A percentile compares a stretch with the other conserved stretches of the same genome.
Evolutionary conservation across 2,888 invertebrate genomes (phyloP).

Genomic region (Mesoligia furuncula): DNA sequence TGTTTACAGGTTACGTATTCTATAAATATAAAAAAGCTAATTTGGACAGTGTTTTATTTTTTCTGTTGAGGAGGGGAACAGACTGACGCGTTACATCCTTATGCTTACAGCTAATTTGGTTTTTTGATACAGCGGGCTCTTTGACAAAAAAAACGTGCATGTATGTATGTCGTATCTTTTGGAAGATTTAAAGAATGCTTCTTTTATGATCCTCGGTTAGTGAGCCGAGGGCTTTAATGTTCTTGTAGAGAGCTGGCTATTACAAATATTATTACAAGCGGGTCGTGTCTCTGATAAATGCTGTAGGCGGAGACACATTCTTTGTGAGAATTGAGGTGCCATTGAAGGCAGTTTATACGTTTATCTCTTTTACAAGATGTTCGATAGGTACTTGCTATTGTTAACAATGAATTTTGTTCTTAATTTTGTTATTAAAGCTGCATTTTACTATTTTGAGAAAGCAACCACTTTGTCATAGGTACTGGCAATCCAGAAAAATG

Average conservation of each 20-base stretch:
- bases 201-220: slow-evolving; percentile 13
- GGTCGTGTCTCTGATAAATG: slow-evolving; percentile 21
- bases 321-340: slow-evolving; percentile 11
- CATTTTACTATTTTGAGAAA: background rate
- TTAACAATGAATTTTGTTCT: background rate
- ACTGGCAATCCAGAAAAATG: background rate
- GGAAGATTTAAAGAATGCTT: slow-evolving; percentile 15
- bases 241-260: slow-evolving; percentile 23
- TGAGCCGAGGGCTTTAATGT: slow-evolving; percentile 23
- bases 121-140: background rate
- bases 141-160: background rate
- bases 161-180: background rate
- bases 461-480: background rate
- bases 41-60: background rate
- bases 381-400: background rate
- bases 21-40: slow-evolving; percentile 24
- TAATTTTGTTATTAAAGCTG: background rate
- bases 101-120: fast-evolving
- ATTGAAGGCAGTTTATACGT: background rate
- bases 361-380: slow-evolving; percentile 23
- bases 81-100: background rate
- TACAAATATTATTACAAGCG: slow-evolving; percentile 47
- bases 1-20: slow-evolving; percentile 18
- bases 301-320: slow-evolving; percentile 56
- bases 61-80: background rate